Evolutionary conservation across 2,888 invertebrate species (phyloP).

Genomic region (Catonia carolina): DNA sequence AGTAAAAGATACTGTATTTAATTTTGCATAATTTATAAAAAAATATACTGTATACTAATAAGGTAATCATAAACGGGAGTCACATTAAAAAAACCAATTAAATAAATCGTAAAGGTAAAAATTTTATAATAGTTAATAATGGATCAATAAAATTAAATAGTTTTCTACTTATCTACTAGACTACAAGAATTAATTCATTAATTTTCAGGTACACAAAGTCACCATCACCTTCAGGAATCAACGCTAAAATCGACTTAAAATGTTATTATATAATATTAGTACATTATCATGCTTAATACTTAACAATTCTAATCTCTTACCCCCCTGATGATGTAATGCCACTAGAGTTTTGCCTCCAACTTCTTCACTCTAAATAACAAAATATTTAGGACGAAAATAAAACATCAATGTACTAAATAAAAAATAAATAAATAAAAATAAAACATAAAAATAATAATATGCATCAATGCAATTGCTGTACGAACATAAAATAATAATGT

Average conservation of each 20-base stretch:
- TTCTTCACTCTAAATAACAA: constrained; percentile 74
- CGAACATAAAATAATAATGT: not conserved
- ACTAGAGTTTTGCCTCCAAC: constrained; percentile 84
- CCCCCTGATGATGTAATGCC: constrained; percentile 89
- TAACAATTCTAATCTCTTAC: constrained; percentile 55
- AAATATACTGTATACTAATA: no score
- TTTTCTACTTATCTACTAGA: not conserved
- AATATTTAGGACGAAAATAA: constrained; percentile 32
- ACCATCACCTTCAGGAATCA: constrained; percentile 12
- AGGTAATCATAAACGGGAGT: no score
- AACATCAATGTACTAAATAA: constrained; percentile 32
- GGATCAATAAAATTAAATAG: no score
- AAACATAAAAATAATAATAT: constrained; percentile 12
- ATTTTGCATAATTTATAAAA: no score
- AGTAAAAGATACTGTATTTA: no score
- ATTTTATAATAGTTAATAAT: no score
- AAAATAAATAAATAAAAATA: constrained; percentile 17
- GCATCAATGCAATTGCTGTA: not conserved
- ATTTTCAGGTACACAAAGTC: no score
- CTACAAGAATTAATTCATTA: not conserved
- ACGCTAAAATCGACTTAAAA: not conserved
- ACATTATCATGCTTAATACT: not conserved
- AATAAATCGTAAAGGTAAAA: no score
- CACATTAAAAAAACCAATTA: no score
- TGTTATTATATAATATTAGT: constrained; percentile 5